phyloP scores from a whole-genome alignment of 2,888 invertebrate genomes.

The Diploptera punctata region DNA sequence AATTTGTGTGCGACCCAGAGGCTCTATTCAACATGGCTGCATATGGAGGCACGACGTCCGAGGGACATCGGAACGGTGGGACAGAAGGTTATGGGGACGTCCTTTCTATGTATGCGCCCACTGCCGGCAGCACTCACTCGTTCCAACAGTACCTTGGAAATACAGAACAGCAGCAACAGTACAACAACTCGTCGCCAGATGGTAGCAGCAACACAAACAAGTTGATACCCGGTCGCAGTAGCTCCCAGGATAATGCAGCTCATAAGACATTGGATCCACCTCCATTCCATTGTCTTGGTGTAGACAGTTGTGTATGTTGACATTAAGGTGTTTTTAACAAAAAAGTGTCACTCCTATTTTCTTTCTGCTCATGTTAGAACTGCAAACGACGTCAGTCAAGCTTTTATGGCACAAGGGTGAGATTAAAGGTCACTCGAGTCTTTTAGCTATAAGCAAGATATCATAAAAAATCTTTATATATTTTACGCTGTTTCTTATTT shows the following conservation, averaged over 20 bases:
- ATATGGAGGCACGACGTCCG: constrained; percentile 48
- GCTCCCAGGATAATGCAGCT: constrained; percentile 18
- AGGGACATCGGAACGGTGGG: neutral
- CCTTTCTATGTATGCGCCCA: constrained; percentile 41
- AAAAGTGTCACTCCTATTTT: neutral
- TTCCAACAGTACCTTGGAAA: constrained; percentile 40
- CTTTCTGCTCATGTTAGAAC: neutral
- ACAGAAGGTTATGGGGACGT: constrained; percentile 37
- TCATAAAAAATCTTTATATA: too few species aligned
- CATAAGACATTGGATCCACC: constrained; percentile 37
- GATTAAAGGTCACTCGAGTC: too few species aligned
- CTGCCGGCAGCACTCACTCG: constrained; percentile 36
- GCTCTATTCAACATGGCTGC: constrained; percentile 87
- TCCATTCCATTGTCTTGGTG: constrained; percentile 44
- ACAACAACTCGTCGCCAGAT: constrained; percentile 32
- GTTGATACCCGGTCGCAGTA: neutral
- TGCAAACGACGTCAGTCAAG: neutral
- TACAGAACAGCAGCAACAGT: neutral
- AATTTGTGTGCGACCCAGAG: constrained; percentile 95
- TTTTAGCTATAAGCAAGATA: too few species aligned
- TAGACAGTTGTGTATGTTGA: constrained; percentile 46
- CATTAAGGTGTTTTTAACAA: neutral
- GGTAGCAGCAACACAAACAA: constrained; percentile 21
- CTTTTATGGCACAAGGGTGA: too few species aligned
- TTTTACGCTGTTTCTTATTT: too few species aligned